Evolutionary conservation across 2,113 vertebrate species (phyloP), one percentile per base, ranked within the genome.

Genomic region (Dasypus novemcinctus): DNA sequence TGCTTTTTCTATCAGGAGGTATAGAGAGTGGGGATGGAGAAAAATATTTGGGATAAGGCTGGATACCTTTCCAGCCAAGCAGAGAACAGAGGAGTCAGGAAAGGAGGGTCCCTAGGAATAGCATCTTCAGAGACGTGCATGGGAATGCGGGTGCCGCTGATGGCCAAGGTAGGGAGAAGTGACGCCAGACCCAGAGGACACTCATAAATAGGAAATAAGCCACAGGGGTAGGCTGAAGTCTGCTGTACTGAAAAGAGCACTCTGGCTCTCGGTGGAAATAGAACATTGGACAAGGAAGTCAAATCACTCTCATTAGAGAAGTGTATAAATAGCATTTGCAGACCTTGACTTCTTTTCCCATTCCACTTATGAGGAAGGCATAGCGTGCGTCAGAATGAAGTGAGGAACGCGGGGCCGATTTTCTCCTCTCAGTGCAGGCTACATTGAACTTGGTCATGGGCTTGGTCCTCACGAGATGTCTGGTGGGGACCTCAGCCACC

Each of bases 191-290:
- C 59, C 20, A 20, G 66, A 85, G 85, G 43, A 52, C 75, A 76
- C 61, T 79, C 64, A 61, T 25, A 89, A 66, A 33, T 33, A 96
- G 85, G 59, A 94, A 96, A 86, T 27, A 46, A 92, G 41, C 59
- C 38, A 90, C 52, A 91, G 61, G 43, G 13, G 12, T 59, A 46
- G 52, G 68, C 23, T 36, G 29, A 92, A 92, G 43, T 7, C 52
- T 29, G 57, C 80, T 76, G 86, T 79, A 38, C 82, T 81, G 81
- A 31, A 23, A 76, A 95, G 78, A 87, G 57, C 27, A 12, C 68
- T 41, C 82, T 52, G 33, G 66, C 52, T 87, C 49, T 74, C 74
- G 72, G n/a, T 43, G 86, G 76, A 61, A 54, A 15, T 3, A 84
- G 52, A 61, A 76, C 64, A 36, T 5, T 66, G 52, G 64, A 57